Evolutionary conservation across 2,797 vertebrate genomes (phyloP), one percentile per base, ranked within the genome.

Genomic region (Lithobates sylvaticus): DNA sequence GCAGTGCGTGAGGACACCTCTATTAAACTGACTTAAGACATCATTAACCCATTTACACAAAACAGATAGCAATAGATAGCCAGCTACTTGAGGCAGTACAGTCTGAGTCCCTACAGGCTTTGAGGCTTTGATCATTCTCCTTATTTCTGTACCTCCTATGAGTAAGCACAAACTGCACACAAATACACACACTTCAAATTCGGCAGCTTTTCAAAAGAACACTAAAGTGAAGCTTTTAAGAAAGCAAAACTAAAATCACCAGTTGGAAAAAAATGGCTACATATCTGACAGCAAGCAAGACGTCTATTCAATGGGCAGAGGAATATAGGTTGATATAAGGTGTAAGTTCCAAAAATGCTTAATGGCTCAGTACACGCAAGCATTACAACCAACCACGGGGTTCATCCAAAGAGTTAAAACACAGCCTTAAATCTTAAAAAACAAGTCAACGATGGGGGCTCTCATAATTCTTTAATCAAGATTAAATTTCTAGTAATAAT

Each of bases 1-100:
- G 65, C 65, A 26, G 65, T 67, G 65, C 65, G 13, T 26, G 65
- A 67, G 27, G 65, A 29, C 65, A 67, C 65, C n/a, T 61, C 54
- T 67, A 29, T 67, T 67, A 67, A 67, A 67, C 65, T 67, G 65
- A 26, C 65, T 67, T 67, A 67, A 67, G n/a, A 67, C 27, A 29
- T 67, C 65, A 67, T 67, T 67, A 67, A 67, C 65, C 27, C 27
- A 67, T 67, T 67, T 67, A 67, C 27, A 67, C 65, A 26, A 29
- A 67, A 67, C 27, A 61, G 54, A 61, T 67, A 67, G 27, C n/a
- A 29, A 67, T 67, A 65, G 26, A 65, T 65, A 67, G 65, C 27
- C 65, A 26, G 65, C 65, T 67, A 26, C 27, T 67, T 67, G n/a
- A 67, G 54, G 54, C 54, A 61, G 54, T 61, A 61, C 21, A 61